Evolutionary conservation across 2,888 invertebrate genomes (phyloP).

Genomic region (Heliconius hortense): DNA sequence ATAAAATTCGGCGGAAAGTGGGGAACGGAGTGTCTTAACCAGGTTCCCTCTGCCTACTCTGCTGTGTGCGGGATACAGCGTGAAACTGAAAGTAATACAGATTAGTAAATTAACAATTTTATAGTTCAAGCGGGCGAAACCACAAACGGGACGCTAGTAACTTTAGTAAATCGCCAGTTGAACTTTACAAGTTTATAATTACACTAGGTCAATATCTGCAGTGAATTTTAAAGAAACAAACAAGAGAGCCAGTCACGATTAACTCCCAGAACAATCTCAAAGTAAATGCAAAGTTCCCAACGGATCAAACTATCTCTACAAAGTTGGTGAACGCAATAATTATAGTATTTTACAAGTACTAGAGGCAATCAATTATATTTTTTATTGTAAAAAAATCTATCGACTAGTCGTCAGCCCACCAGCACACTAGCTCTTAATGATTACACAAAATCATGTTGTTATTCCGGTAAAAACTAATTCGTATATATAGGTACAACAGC

Average conservation of each 20-base stretch:
- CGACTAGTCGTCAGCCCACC: conserved; percentile 53
- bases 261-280: conserved; percentile 32
- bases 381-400: conserved; percentile 49
- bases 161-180: not conserved
- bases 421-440: conserved; percentile 52
- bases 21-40: too few species aligned
- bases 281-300: conserved; percentile 32
- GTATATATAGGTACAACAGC: conserved; percentile 45
- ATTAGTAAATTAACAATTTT: too few species aligned
- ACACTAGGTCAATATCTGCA: conserved; percentile 25
- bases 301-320: conserved; percentile 35
- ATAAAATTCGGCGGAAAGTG: not conserved
- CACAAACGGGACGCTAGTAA: not conserved
- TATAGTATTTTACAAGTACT: conserved; percentile 36
- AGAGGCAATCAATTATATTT: conserved; percentile 45
- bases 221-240: conserved; percentile 31
- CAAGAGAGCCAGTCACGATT: conserved; percentile 30
- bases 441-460: conserved; percentile 57
- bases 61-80: too few species aligned
- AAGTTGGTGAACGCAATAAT: conserved; percentile 38
- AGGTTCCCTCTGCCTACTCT: too few species aligned
- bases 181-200: conserved; percentile 24
- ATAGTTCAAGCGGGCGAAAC: not conserved
- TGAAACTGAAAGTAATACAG: too few species aligned
- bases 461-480: conserved; percentile 61